Evolutionary conservation across 2,113 vertebrate species (phyloP), one percentile per base, ranked within the genome.

Genomic region (Oplegnathus fasciatus): DNA sequence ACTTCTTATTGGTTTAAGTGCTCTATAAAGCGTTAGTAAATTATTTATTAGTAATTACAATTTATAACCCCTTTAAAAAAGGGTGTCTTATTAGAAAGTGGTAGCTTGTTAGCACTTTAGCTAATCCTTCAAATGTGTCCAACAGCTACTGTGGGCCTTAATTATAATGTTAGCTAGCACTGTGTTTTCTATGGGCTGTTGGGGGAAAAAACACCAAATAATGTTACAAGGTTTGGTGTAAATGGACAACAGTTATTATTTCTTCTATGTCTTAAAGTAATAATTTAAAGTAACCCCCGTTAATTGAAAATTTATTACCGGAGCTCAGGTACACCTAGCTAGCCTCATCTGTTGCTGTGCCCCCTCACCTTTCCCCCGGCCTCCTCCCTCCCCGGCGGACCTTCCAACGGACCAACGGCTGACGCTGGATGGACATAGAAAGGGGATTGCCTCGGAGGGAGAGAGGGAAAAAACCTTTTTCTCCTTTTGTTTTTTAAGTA

Each of bases 401-500:
- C 50, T 6, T 44, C 61, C 61, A 85, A 90, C 87, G 80, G 86
- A 44, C 80, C 40, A 80, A 84, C 83, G 5, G 87, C 40, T 77
- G 67, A 24, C 37, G 32, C 58, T 85, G 82, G 88, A 84, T 77
- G 89, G 68, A 83, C 80, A 42, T 4, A 26, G 52, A 20, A 57
- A 72, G 58, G 46, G 86, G 77, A 48, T 78, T 58, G 28, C 58
- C 89, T 67, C 80, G 6, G 83, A 62, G 61, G 32, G 32, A 76
- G 20, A 48, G 50, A 69, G 81, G 65, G 50, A 28, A 26, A 40
- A 88, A 40, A 88, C 80, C 46, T 81, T 88, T 82, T 84, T n/a
- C 54, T 68, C 46, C 77, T 79, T 88, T 93, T 77, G 65, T 89
- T 83, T 86, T 89, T 66, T 13, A 62, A 67, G 44, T 54, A 17